Conservation (phyloP, 53 echinoderm and acorn worm species). For the Temnopleurus reevesii region DNA sequence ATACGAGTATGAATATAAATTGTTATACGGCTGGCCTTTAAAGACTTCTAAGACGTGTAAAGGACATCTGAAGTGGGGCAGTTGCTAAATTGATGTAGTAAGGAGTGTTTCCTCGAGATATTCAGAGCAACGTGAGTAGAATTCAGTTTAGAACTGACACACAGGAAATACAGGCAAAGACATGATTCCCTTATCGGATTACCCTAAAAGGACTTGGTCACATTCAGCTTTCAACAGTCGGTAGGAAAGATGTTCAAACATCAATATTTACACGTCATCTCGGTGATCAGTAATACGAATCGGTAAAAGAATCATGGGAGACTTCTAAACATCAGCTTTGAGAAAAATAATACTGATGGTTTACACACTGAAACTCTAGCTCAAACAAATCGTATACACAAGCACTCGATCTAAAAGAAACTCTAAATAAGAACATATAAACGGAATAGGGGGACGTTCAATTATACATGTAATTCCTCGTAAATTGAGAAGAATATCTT, state of each 20-base stretch:
- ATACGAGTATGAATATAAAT: too few species aligned
- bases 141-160: not conserved
- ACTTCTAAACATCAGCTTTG: not conserved
- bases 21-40: too few species aligned
- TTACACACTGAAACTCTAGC: not conserved
- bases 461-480: too few species aligned
- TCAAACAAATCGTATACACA: not conserved
- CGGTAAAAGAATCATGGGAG: not conserved
- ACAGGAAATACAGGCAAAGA: not conserved
- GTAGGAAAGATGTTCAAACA: conserved; percentile 23
- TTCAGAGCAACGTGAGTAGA: not conserved
- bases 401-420: not conserved
- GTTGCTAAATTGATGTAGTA: not conserved
- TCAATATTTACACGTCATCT: not conserved
- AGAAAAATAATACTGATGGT: not conserved
- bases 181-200: conserved; percentile 41
- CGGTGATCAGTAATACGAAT: not conserved
- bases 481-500: too few species aligned
- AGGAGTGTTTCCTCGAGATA: not conserved
- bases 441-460: too few species aligned
- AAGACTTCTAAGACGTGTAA: too few species aligned
- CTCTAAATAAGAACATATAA: not conserved
- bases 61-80: too few species aligned
- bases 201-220: not conserved
- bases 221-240: not conserved